Evolutionary conservation across 2,797 vertebrate genomes (phyloP), one percentile per base, ranked within the genome.

Genomic region (Amniataba percoides): DNA sequence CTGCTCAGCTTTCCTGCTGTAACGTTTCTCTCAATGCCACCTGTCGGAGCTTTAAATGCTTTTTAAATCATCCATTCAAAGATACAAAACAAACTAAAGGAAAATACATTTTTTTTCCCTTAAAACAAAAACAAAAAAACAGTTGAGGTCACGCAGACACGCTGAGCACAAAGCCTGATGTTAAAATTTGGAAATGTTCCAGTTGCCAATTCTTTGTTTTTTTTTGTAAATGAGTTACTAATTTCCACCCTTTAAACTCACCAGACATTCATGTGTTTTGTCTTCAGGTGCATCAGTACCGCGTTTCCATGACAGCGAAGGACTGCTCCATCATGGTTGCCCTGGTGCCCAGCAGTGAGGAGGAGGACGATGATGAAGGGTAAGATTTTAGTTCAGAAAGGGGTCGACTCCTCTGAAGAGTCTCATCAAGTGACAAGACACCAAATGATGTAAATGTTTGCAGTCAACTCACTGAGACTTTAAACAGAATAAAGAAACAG

Each of bases 311-410:
- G 97, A 99, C 98, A 0, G 97, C 97, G 23, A 99, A 99, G 87
- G 98, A 99, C 93, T 99, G 98, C 89, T 99, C 98, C 75, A 94
- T 99, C 83, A 99, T 99, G 97, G 96, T 98, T 0, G 93, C 96
- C 2, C 95, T 99, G 19, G 96, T 97, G 3, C 97, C 98, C 9
- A 95, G 95, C 55, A 89, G 92, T 19, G 96, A 97, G 80, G 97
- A 97, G 0, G 94, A 97, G 73, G 94, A 96, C 40, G 85, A 96
- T 78, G 96, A 94, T 90, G 96, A 92, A 76, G 72, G 77, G 83
- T 91, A 46, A 90, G 72, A 19, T 23, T 45, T 11, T 1, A 31
- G 11, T 14, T 40, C n/a, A 6, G 16, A 42, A 34, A 4, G 15
- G 1, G 8, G 48, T 48, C 18, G n/a, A 36, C 60, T 36, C 16